A percentile compares a stretch with the other conserved stretches of the same genome.
These are phyloP conservation scores for Ficedula albicollis DNA, from an alignment of 2,797 vertebrate genomes.

Conservation along the genomic window DNA sequence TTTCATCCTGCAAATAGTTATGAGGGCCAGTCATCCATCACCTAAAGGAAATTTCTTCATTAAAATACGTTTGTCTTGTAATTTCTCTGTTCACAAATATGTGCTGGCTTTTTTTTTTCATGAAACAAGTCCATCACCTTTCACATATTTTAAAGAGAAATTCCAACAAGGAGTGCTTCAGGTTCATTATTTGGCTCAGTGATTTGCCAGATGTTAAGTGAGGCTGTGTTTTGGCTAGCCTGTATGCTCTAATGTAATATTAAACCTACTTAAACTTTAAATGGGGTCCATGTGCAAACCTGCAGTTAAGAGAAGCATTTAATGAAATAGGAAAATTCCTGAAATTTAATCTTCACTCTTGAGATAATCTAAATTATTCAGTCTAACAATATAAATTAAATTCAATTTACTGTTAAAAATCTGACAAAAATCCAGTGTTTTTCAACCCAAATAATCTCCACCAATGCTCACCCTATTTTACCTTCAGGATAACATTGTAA, in stretches of 20 bases:
- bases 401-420: not conserved
- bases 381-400: not conserved
- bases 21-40: not conserved
- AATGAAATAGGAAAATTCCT: not conserved
- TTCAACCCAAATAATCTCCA: not conserved
- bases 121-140: not conserved
- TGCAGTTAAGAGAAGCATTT: not conserved
- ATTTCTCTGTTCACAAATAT: not conserved
- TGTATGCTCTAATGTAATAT: not conserved
- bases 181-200: constrained; percentile 22
- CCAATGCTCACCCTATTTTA: not conserved
- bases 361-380: not conserved
- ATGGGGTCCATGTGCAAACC: not conserved
- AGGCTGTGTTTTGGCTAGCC: constrained; percentile 20
- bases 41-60: constrained; percentile 37
- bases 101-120: not conserved
- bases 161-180: not conserved
- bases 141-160: constrained; percentile 33
- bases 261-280: not conserved
- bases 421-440: not conserved
- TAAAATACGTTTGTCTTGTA: constrained; percentile 2
- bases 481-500: not conserved
- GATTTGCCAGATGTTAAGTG: constrained; percentile 34
- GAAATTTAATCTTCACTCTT: not conserved
- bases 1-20: not conserved